Evolutionary conservation across 2,888 invertebrate genomes (phyloP).

Genomic region (Melieria crassipennis): DNA sequence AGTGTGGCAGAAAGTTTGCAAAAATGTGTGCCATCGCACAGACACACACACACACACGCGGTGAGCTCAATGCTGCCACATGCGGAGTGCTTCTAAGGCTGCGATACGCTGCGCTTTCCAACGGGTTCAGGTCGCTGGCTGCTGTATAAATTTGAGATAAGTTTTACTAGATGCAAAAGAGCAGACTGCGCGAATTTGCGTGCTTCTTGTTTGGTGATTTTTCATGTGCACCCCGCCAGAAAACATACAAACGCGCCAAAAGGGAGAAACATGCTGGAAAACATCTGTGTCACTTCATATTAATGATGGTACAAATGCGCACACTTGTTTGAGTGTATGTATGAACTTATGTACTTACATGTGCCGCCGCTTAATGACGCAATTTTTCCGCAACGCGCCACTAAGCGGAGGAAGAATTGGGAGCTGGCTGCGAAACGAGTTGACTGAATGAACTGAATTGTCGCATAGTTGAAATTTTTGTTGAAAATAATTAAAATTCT

Average conservation of each 20-base stretch:
- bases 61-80: neutral
- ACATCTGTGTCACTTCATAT: constrained; percentile 7
- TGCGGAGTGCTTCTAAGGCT: too few species aligned
- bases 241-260: neutral
- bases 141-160: neutral
- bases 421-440: neutral
- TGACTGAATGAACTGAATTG: constrained; percentile 4
- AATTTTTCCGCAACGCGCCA: neutral
- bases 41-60: constrained; percentile 1
- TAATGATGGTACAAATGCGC: constrained; percentile 8
- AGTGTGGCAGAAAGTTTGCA: neutral
- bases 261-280: neutral
- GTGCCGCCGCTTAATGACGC: constrained; percentile 27
- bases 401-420: neutral
- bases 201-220: neutral
- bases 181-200: neutral
- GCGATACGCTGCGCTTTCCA: neutral
- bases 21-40: neutral
- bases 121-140: neutral
- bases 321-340: neutral
- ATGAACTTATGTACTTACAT: constrained; percentile 12
- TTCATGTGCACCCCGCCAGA: constrained; percentile 8
- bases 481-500: constrained; percentile 19
- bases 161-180: neutral
- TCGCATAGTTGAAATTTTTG: constrained; percentile 16